Base-by-base conservation (phyloP, 1,140 invertebrate genomes). In the Vanessa atalanta region DNA sequence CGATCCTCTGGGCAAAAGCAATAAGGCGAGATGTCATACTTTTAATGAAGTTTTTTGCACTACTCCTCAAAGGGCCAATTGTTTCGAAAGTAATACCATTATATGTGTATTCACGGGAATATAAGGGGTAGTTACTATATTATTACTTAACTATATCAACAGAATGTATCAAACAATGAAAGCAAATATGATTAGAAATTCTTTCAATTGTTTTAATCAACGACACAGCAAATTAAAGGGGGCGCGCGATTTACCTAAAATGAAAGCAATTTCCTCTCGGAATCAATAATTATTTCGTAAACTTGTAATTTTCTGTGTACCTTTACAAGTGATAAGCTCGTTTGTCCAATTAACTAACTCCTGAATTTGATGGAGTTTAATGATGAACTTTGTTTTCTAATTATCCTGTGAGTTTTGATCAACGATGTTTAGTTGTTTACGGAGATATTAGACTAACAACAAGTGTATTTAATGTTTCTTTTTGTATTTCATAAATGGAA, bases 301-400 rank as follows among this genome's bases (percentile, higher is more conserved):
- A 48, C 69, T 70, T 37, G 61, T 64, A 64, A 31, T 55, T n/a
- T 43, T 60, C 43, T 53, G 48, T 71, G 53, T 71, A 71, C 70
- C 55, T 65, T 65, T 64, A 71, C 70, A 53, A 51, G 47, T 71
- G 50, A 71, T 71, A 65, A 71, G 50, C 50, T 48, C 48, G 43
- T 70, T 70, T 71, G 60, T 64, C 61, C 70, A 64, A 71, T 71
- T 71, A 71, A 71, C 61, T 13, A 65, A 66, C 50, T 65, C 55
- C 64, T 15, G 43, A 65, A 64, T 71, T 51, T 71, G 60, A 43
- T 20, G 55, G 15, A 50, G 31, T 43, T 57, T 57, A 43, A 43
- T 14, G 20, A 67, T 53, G 31, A 72, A 72, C 63, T 72, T 72
- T 71, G 47, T 64, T 61, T 61, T 70, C 31, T 63, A 70, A 70